A percentile compares a stretch with the other conserved stretches of the same genome.
These are phyloP conservation scores for Steinernema feltiae DNA, from an alignment of 1,140 invertebrate genomes.

Conservation along the genomic window DNA sequence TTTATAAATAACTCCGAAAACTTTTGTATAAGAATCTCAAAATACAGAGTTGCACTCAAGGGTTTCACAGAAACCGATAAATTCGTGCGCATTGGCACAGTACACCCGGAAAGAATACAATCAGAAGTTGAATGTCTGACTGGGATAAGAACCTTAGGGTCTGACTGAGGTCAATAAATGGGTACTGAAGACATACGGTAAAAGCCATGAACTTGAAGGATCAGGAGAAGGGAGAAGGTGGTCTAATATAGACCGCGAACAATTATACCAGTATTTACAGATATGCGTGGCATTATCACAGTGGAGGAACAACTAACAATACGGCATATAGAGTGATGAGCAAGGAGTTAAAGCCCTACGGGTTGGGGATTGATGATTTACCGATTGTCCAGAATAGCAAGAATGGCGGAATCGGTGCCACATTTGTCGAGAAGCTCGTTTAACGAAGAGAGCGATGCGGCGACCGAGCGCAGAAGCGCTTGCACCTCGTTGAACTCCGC, in stretches of 20 bases:
- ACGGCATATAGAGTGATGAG: neutral
- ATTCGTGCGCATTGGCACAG: neutral
- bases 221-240: neutral
- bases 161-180: neutral
- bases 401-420: neutral
- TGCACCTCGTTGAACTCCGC: constrained; percentile 4
- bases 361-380: neutral
- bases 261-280: neutral
- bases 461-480: neutral
- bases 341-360: no score
- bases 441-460: neutral
- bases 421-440: neutral
- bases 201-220: neutral
- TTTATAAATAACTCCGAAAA: neutral
- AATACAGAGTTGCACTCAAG: neutral
- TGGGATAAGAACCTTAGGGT: neutral
- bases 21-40: neutral
- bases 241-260: neutral
- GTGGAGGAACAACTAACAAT: neutral
- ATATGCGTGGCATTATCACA: constrained; percentile 5
- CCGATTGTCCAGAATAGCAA: constrained; percentile 1
- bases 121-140: neutral
- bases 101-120: neutral
- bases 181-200: neutral
- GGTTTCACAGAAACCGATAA: neutral